Base-by-base conservation (phyloP, 2,113 vertebrate genomes). In the Fulmarus glacialis region DNA sequence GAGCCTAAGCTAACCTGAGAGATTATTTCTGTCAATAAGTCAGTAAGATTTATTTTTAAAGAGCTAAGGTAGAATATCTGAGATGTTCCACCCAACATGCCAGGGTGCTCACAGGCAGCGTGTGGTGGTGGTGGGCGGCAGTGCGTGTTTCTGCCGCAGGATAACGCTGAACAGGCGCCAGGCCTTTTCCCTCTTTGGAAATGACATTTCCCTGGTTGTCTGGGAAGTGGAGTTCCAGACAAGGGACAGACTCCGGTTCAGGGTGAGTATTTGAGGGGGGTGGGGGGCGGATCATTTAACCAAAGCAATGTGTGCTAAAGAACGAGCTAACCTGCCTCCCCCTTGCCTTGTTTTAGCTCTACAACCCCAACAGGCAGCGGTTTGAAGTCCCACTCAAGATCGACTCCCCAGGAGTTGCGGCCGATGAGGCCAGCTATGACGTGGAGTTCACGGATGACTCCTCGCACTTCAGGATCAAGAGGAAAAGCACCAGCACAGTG, bases 351-450 rank as follows among this genome's bases (percentile, higher is more conserved):
- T 78, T 94, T 74, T 70, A 98, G 94, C 45, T 98, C 74, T 97
- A 97, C 0, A 92, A 98, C 86, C 96, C 96, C 56, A 87, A 74
- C 40, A 87, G 78, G 5, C 17, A 96, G 30, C 38, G 71, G 8
- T 97, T 98, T 67, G 94, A 98, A 77, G 96, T 98, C 78, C 96
- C 92, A 1, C 89, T 97, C 29, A 56, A 83, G 74, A 96, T 92
- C 1, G 8, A 29, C 11, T 75, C 91, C 27, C 91, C 95, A 0
- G 75, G 89, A 9, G 67, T 89, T 34, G 34, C 88, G 0, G 60
- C 90, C 1, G 43, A 85, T 8, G 89, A 97, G 24, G 58, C 93
- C 77, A 92, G 14, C 81, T 97, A 94, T 1, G 84, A 94, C 0
- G 34, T 82, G 30, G 93, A 97, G 56, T 91, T 98, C 34, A 8